Evolutionary conservation across 1,140 invertebrate species (phyloP), one percentile per base, ranked within the genome.

Genomic region (Caenorhabditis brenneri): DNA sequence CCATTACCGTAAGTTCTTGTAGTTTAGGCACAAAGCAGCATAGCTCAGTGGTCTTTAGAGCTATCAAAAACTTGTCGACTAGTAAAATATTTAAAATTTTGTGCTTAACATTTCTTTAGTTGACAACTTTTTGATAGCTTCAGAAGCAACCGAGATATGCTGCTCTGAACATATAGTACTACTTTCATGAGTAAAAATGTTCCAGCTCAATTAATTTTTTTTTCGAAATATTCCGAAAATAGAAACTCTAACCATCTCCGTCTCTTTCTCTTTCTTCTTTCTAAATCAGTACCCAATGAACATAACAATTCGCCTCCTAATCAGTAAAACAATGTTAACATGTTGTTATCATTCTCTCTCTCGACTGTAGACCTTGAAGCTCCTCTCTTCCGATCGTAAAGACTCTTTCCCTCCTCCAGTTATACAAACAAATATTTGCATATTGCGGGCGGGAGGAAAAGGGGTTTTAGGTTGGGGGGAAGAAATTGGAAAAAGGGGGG

Each of bases 401-500:
- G 22, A 74, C 31, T 36, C 27, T 74, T 10, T 19, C n/a, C 19
- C 4, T n/a, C n/a, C n/a, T n/a, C n/a, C n/a, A n/a, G n/a, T 24
- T 74, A 29, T 9, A 27, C 65, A 74, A 74, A 74, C 65, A 74
- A 74, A 74, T 74, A 74, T 74, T 74, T 74, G 65, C 65, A 74
- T 74, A 74, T 74, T 74, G 36, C 65, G 65, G 65, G 36, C n/a
- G n/a, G n/a, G n/a, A n/a, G n/a, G 16, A 65, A 12, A 39, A n/a
- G 31, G 7, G 4, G 15, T 12, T 42, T 12, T 12, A 12, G 39
- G 12, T 6, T 12, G 5, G 39, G 39, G 39, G 5, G 12, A 6
- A 42, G 5, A 42, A 42, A 42, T 42, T 42, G 39, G 12, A 42
- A 42, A 6, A 6, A n/a, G n/a, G n/a, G n/a, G n/a, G n/a, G n/a